Base-by-base conservation (phyloP, 1,140 invertebrate species). In the Euborellia annulipes region DNA sequence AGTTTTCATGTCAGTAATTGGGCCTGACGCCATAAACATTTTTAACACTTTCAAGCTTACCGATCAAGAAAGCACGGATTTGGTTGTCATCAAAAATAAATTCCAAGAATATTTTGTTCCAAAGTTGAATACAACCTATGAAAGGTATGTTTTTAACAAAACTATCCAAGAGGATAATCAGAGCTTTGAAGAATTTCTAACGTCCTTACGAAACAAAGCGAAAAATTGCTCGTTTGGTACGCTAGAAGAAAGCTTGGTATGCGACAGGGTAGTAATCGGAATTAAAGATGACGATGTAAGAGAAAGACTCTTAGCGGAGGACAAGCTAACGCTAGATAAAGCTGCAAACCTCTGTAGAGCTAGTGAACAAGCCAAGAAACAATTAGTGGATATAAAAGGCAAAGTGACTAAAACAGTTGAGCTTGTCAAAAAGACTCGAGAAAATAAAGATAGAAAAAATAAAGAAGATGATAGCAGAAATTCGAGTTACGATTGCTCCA, bases 141-240 rank as follows among this genome's bases (percentile, higher is more conserved):
- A 38, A 38, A 38, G 36, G n/a, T 38, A 38, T 19, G 20, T 38
- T 3, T 38, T 38, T 3, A 38, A 38, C 36, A 38, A 38, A 38
- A 38, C n/a, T 14, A 38, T 17, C 14, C 36, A 38, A 38, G 36
- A 38, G 20, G 36, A 38, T 11, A 34, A n/a, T 19, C 13, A 38
- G 13, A 3, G 14, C 4, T 38, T 38, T n/a, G 4, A 38, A 17
- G 36, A 38, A 7, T 38, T 38, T 38, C 36, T 38, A 14, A 7
- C 32, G 20, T 7, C 36, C 16, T 17, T 38, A 14, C 16, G 16
- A 7, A 38, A 38, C 36, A 14, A 38, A 38, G 36, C 4, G 20
- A 38, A 38, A 38, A 38, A 38, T 14, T 34, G 9, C 20, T 14
- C 16, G 6, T n/a, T 38, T 7, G 4, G 13, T 17, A n/a, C 16